phyloP scores from a whole-genome alignment of 2,888 invertebrate genomes.

The Leucoma salicis region DNA sequence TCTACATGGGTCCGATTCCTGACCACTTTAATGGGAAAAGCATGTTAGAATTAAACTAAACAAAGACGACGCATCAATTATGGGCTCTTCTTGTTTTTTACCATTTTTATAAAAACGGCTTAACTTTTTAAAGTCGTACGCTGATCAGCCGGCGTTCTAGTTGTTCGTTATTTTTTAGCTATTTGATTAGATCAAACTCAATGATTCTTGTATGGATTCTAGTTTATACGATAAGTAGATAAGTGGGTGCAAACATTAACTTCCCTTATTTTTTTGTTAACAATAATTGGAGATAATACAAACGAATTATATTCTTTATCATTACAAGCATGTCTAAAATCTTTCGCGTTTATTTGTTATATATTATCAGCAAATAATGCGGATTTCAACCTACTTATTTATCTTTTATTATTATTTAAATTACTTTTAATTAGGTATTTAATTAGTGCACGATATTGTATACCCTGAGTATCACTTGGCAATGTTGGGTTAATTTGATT shows the following conservation, averaged over 20 bases:
- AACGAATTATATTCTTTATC: not conserved
- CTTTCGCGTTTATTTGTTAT: too few species aligned
- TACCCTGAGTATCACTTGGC: too few species aligned
- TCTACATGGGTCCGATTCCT: conserved; percentile 72
- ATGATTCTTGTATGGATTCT: conserved; percentile 75
- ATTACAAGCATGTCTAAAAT: too few species aligned
- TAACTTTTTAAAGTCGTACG: conserved; percentile 75
- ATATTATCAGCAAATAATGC: too few species aligned
- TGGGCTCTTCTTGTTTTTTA: conserved; percentile 62
- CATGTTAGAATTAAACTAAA: conserved; percentile 83
- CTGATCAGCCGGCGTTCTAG: conserved; percentile 66
- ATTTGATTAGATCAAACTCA: conserved; percentile 79
- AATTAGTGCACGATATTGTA: too few species aligned
- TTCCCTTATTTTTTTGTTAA: conserved; percentile 40
- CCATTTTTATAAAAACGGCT: conserved; percentile 68
- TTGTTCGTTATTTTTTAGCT: conserved; percentile 74
- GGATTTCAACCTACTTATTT: too few species aligned
- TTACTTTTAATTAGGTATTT: too few species aligned
- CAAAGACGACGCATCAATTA: conserved; percentile 83
- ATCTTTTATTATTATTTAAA: too few species aligned
- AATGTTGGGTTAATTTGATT: conserved; percentile 42
- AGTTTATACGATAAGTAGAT: conserved; percentile 72
- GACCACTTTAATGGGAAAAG: conserved; percentile 83
- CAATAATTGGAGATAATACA: conserved; percentile 11
- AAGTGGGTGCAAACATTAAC: conserved; percentile 57